Conservation (phyloP, 2,888 invertebrate species). For the Ophion costatus region DNA sequence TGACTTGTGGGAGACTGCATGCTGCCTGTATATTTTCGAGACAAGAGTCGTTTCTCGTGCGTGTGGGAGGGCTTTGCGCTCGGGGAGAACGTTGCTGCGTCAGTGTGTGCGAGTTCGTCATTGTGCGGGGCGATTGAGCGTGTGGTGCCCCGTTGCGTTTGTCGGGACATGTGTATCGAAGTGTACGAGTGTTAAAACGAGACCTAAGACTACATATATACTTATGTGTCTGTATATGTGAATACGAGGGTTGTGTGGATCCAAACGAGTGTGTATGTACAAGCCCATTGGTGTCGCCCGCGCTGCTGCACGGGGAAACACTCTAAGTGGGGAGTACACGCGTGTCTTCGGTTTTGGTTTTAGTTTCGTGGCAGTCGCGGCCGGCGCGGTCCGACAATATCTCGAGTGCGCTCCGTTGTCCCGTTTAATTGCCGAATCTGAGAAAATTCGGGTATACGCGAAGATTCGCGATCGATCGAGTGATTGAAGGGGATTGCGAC, state of each 20-base stretch:
- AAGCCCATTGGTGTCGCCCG: slow-evolving; percentile 45
- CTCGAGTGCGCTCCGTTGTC: slow-evolving; percentile 21
- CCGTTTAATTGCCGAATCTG: not conserved
- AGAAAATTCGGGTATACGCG: not conserved
- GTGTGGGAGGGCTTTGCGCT: slow-evolving; percentile 41
- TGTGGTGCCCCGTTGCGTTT: slow-evolving; percentile 58
- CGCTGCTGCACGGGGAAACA: slow-evolving; percentile 61
- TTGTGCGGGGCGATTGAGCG: slow-evolving; percentile 53
- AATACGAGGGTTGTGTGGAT: slow-evolving; percentile 52
- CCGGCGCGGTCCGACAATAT: slow-evolving; percentile 54
- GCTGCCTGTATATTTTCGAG: slow-evolving; percentile 31
- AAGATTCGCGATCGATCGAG: not conserved
- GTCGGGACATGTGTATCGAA: slow-evolving; percentile 45
- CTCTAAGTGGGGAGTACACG: slow-evolving; percentile 76
- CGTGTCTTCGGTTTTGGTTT: slow-evolving; percentile 82
- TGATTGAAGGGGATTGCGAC: not conserved
- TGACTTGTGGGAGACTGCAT: slow-evolving; percentile 10
- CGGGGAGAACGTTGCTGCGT: slow-evolving; percentile 1
- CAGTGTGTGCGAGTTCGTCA: slow-evolving; percentile 27
- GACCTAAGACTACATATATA: slow-evolving; percentile 30
- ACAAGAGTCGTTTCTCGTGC: slow-evolving; percentile 42
- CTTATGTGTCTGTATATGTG: not conserved
- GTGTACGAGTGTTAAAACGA: slow-evolving; percentile 42
- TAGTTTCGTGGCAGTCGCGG: slow-evolving; percentile 78
- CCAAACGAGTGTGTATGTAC: slow-evolving; percentile 55